Evolutionary conservation across 2,113 vertebrate species (phyloP).

Genomic region (Erythrolamprus reginae): DNA sequence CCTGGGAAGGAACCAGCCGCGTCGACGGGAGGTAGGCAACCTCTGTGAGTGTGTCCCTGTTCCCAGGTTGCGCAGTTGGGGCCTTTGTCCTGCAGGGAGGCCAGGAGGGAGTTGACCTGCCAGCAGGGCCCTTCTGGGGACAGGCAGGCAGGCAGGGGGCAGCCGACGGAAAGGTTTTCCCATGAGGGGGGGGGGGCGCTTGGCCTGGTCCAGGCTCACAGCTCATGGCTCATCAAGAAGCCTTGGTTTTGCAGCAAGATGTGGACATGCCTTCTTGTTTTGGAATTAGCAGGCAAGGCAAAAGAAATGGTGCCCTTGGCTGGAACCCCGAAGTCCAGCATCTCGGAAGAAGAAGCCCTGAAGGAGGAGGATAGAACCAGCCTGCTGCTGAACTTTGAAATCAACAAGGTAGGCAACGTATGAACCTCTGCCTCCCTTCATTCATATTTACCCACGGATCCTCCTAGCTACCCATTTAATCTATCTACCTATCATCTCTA

Average conservation of each 20-base stretch:
- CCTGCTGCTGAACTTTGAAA: conserved; percentile 86
- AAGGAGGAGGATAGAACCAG: conserved; percentile 71
- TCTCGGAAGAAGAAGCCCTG: conserved; percentile 2
- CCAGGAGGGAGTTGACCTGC: not conserved
- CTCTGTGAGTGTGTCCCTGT: not conserved
- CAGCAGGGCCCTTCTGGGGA: not conserved
- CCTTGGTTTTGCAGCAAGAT: not conserved
- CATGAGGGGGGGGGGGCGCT: not conserved
- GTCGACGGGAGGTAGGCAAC: conserved; percentile 61
- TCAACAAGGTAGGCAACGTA: conserved; percentile 77
- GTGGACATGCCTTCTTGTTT: not conserved
- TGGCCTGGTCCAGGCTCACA: not conserved
- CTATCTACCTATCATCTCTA: no score
- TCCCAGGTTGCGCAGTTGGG: not conserved
- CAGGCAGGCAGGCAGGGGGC: not conserved
- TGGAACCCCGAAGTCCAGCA: conserved; percentile 27
- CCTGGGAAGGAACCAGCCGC: conserved; percentile 42
- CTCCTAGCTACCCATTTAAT: not conserved
- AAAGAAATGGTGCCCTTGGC: conserved; percentile 22
- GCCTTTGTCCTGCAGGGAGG: not conserved
- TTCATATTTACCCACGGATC: not conserved
- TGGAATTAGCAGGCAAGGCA: conserved; percentile 46
- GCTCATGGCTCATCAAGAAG: not conserved
- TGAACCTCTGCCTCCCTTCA: not conserved
- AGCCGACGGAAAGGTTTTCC: not conserved